Evolutionary conservation across 2,888 invertebrate genomes (phyloP).

Genomic region (Rhyacophila evoluta): DNA sequence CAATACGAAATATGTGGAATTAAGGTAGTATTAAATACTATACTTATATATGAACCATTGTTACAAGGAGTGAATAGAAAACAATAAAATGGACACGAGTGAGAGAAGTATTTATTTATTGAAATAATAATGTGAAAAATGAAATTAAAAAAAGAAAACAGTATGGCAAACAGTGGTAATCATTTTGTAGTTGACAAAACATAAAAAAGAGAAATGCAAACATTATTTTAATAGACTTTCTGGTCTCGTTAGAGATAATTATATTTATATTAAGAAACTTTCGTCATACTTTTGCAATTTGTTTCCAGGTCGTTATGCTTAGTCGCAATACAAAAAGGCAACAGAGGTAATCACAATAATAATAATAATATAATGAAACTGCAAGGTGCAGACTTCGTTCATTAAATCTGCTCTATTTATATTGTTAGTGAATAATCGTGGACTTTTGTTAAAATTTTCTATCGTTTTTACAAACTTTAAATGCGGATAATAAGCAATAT

Average conservation of each 20-base stretch:
- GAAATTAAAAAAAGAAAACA: not conserved
- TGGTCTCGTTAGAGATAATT: slow-evolving; percentile 8
- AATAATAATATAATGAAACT: not conserved
- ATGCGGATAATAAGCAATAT: too few relatives aligned
- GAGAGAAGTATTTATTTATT: not conserved
- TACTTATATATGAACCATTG: too few relatives aligned
- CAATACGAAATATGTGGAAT: too few relatives aligned
- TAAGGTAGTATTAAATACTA: too few relatives aligned
- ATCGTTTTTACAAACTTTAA: too few relatives aligned
- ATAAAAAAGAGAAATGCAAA: not conserved
- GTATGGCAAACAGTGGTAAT: not conserved
- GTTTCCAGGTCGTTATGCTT: slow-evolving; percentile 17
- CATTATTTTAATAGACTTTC: not conserved
- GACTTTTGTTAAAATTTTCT: not conserved
- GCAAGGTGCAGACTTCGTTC: not conserved
- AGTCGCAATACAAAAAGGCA: not conserved
- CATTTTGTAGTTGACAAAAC: not conserved
- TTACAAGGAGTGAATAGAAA: too few relatives aligned
- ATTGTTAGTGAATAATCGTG: not conserved
- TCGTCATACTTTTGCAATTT: not conserved
- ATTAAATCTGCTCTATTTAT: not conserved
- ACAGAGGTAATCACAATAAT: not conserved
- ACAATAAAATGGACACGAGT: not conserved
- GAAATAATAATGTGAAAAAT: not conserved
- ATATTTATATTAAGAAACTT: slow-evolving; percentile 17